A percentile compares a stretch with the other conserved stretches of the same genome.
phyloP scores from a whole-genome alignment of 2,888 invertebrate genomes.

The Alloscopus bannaensis region DNA sequence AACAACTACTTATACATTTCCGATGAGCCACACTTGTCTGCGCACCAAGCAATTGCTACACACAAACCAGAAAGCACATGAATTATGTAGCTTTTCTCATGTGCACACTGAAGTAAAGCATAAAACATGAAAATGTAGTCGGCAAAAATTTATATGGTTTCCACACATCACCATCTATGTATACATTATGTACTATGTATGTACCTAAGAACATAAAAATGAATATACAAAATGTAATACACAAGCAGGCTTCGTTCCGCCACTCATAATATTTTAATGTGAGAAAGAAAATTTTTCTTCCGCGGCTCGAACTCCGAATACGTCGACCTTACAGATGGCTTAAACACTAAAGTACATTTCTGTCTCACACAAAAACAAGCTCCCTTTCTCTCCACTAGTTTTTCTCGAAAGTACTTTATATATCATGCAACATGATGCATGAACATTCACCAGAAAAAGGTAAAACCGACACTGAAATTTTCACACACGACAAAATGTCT shows the following conservation, averaged over 20 bases:
- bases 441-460: background rate
- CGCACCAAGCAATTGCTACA: too few species aligned
- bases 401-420: too few species aligned
- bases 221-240: background rate
- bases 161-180: background rate
- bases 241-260: constrained; percentile 16
- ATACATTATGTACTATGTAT: background rate
- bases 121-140: background rate
- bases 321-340: too few species aligned
- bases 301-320: too few species aligned
- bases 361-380: too few species aligned
- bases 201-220: background rate
- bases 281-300: too few species aligned
- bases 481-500: constrained; percentile 6
- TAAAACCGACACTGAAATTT: background rate
- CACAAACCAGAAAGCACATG: too few species aligned
- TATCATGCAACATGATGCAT: constrained; percentile 29
- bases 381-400: too few species aligned
- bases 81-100: too few species aligned
- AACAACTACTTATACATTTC: too few species aligned
- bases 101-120: too few species aligned
- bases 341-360: too few species aligned
- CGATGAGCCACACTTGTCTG: constrained; percentile 20
- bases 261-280: constrained; percentile 38
- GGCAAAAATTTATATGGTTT: background rate